Conservation (phyloP, 2,797 vertebrate species). For the Enteromius trimaculatus region DNA sequence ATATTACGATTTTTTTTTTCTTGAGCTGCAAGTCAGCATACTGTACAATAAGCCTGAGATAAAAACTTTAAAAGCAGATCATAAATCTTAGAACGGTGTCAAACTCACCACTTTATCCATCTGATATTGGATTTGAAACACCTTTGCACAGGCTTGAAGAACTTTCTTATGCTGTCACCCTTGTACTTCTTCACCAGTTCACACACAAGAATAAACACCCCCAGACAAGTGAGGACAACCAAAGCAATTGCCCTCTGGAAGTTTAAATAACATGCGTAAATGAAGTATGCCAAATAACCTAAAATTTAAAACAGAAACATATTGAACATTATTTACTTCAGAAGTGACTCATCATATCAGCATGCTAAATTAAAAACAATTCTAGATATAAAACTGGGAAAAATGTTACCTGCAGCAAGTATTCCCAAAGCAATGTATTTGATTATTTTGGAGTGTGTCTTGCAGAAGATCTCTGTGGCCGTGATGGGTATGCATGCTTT, state of each 20-base stretch:
- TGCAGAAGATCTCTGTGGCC: slow-evolving; percentile 75
- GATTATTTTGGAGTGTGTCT: slow-evolving; percentile 73
- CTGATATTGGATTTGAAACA: slow-evolving; percentile 73
- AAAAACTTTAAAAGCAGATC: background rate
- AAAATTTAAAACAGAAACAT: slow-evolving; percentile 37
- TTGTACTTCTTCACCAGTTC: slow-evolving; percentile 77
- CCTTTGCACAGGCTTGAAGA: slow-evolving; percentile 68
- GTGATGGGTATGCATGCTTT: slow-evolving; percentile 70
- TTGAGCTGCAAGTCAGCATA: too few species aligned
- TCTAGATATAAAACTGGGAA: background rate
- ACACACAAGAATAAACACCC: slow-evolving; percentile 68
- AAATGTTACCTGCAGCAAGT: slow-evolving; percentile 82
- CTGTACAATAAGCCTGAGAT: too few species aligned
- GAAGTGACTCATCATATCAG: background rate
- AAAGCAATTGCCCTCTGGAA: slow-evolving; percentile 86
- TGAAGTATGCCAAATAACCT: slow-evolving; percentile 89
- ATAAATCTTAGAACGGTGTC: background rate
- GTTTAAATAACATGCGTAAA: slow-evolving; percentile 85
- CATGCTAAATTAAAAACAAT: background rate
- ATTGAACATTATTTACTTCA: background rate
- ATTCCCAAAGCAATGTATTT: slow-evolving; percentile 74
- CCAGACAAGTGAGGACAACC: slow-evolving; percentile 84
- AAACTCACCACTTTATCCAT: slow-evolving; percentile 91
- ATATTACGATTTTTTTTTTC: background rate
- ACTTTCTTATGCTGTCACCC: slow-evolving; percentile 74